Conservation (phyloP, 2,797 vertebrate species). For the Aldrovandia affinis region DNA sequence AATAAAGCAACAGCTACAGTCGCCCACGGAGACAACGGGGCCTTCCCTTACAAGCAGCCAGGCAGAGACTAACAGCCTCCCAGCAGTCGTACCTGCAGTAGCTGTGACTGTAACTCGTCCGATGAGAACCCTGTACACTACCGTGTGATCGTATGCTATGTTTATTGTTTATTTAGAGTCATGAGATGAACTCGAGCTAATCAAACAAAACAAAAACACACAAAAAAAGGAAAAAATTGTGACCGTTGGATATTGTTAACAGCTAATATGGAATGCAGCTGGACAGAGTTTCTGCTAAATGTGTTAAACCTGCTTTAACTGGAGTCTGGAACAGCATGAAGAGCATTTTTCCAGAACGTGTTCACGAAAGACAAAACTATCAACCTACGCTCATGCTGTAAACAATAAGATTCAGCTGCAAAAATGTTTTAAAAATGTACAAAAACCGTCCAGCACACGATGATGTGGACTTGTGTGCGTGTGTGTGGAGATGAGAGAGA, state of each 20-base stretch:
- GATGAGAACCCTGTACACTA: constrained; percentile 43
- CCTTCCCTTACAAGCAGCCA: constrained; percentile 30
- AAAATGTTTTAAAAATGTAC: no score
- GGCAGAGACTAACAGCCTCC: no score
- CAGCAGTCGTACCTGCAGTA: constrained; percentile 44
- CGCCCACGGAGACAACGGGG: no score
- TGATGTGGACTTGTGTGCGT: no score
- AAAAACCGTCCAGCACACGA: neutral
- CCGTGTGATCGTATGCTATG: constrained; percentile 52
- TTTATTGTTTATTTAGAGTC: constrained; percentile 57
- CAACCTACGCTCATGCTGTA: neutral
- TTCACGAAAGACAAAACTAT: neutral
- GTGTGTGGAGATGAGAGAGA: no score
- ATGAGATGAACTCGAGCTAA: constrained; percentile 51
- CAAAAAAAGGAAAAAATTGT: constrained; percentile 4
- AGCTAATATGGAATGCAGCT: neutral
- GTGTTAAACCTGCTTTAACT: no score
- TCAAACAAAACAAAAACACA: constrained; percentile 45
- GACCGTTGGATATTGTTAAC: constrained; percentile 20
- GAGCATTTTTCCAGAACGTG: neutral
- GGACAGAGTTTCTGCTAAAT: no score
- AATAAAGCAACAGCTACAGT: neutral
- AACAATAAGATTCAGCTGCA: neutral
- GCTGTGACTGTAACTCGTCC: constrained; percentile 45
- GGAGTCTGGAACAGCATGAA: neutral